phyloP scores from a whole-genome alignment of 92 coral and sea anemone species.

The Chrysogorgia sp. region DNA sequence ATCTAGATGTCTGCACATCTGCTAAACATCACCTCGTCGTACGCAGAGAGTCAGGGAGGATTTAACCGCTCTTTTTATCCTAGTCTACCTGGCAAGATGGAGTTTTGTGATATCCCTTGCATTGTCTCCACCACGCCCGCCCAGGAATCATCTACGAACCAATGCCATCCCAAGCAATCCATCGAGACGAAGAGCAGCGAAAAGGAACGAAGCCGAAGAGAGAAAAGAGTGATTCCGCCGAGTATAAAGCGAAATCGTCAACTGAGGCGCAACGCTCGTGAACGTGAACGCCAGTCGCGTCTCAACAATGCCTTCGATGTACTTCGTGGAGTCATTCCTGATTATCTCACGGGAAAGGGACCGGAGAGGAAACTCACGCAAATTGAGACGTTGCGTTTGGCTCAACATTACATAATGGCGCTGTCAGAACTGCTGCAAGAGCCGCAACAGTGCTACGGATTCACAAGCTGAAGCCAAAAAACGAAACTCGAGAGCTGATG shows the following conservation, averaged over 20 bases:
- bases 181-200: not conserved
- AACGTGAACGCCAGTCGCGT: conserved; percentile 95
- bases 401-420: conserved; percentile 94
- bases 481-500: not conserved
- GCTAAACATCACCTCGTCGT: conserved; percentile 9
- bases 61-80: conserved; percentile 27
- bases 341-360: conserved; percentile 95
- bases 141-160: conserved; percentile 11
- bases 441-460: conserved; percentile 29
- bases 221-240: conserved; percentile 78
- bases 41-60: conserved; percentile 24
- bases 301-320: conserved; percentile 95
- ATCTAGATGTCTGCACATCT: conserved; percentile 39
- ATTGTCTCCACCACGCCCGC: not conserved
- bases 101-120: conserved; percentile 31
- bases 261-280: conserved; percentile 95
- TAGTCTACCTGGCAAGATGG: conserved; percentile 23
- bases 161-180: conserved; percentile 11
- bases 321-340: conserved; percentile 93
- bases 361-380: conserved; percentile 96
- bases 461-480: not conserved
- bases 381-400: conserved; percentile 88
- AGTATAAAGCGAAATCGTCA: conserved; percentile 87
- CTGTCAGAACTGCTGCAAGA: conserved; percentile 92
- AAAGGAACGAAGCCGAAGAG: conserved; percentile 39